phyloP scores from a whole-genome alignment of 2,888 invertebrate species.

The Rhagonycha fulva region DNA sequence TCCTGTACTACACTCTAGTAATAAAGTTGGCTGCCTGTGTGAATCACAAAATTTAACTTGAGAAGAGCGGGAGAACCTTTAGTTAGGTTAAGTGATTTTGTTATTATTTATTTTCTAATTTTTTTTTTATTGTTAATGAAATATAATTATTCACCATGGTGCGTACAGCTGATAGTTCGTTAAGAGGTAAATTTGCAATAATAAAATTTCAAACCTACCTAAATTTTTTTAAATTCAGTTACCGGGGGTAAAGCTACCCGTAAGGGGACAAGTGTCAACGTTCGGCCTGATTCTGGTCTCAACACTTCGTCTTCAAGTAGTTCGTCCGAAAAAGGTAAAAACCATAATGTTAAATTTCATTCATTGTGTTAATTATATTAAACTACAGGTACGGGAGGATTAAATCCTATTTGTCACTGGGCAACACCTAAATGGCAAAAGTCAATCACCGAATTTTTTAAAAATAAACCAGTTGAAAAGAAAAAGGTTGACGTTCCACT shows the following conservation, averaged over 20 bases:
- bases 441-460: constrained; percentile 61
- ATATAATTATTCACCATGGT: constrained; percentile 14
- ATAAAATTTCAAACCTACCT: not conserved
- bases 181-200: constrained; percentile 18
- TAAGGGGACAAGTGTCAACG: not conserved
- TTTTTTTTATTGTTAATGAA: not conserved
- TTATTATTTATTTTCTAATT: not conserved
- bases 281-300: not conserved
- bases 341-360: not conserved
- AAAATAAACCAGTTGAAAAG: not conserved
- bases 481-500: not conserved
- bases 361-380: not conserved
- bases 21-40: not conserved
- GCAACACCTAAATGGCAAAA: constrained; percentile 64
- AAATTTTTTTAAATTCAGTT: constrained; percentile 25
- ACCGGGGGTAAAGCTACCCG: constrained; percentile 40
- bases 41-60: not conserved
- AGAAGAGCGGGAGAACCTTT: not conserved
- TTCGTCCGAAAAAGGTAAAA: constrained; percentile 8
- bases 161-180: constrained; percentile 19
- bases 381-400: constrained; percentile 45
- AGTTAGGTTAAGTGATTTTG: not conserved
- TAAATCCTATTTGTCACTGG: constrained; percentile 60
- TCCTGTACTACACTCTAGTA: not conserved
- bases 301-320: constrained; percentile 2